Evolutionary conservation across 1,140 invertebrate genomes (phyloP), one percentile per base, ranked within the genome.

Genomic region (Whitmania pigra): DNA sequence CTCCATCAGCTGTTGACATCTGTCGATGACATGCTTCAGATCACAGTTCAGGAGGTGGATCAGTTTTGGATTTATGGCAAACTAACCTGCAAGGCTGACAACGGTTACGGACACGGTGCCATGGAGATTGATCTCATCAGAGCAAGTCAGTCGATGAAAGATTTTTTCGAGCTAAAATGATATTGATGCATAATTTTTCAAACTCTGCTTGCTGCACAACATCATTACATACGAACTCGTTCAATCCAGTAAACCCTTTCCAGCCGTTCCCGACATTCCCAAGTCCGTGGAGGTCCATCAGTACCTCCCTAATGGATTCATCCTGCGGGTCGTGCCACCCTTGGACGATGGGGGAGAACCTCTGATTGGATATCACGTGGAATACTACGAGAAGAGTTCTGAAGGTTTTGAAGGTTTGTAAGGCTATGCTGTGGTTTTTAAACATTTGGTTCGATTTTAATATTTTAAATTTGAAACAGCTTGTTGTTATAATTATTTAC

Each of bases 61-160:
- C 57, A 74, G 53, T 66, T 53, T 13, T 74, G 73, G 73, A 74
- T 74, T 71, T 93, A 89, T 79, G 88, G 88, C 0, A 81, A 82
- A 25, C 94, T 93, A 82, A 89, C 87, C 77, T 94, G 92, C 80
- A 84, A 88, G 49, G 92, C 91, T 0, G 87, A 84, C 5, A 94
- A 94, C 76, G 82, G 82, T 22, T 86, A 89, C 53, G 93, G 93
- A 4, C 83, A 83, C 57, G 85, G 83, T 0, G 85, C 86, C 63
- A 86, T 87, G 70, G 79, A 81, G 20, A 87, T 93, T 69, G 84
- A 88, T 55, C 82, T 95, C 53, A 86, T 86, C 74, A 86, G 92
- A 80, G 92, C 89, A 1, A 79, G 80, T 68, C 3, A 68, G 67
- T 27, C 29, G 13, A 17, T 49, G 0, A 49, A 17, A 49, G 43